phyloP scores from a whole-genome alignment of 2,797 vertebrate genomes.

The Notolepis coatsorum region DNA sequence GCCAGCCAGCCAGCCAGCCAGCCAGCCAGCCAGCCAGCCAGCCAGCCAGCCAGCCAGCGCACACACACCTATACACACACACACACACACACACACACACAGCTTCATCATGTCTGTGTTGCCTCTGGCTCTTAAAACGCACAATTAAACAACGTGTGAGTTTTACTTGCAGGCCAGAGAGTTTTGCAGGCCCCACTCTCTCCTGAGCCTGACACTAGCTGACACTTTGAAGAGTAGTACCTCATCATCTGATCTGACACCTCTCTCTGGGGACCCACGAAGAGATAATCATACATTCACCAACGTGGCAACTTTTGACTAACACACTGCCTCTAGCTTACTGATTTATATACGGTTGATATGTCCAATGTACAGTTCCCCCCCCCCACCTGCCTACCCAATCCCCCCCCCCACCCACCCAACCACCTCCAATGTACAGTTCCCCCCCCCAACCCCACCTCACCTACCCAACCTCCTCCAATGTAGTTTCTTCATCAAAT shows the following conservation, averaged over 20 bases:
- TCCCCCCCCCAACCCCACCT: too few relatives aligned
- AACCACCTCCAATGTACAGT: too few relatives aligned
- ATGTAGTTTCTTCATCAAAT: too few relatives aligned
- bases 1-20: too few relatives aligned
- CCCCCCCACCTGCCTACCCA: too few relatives aligned
- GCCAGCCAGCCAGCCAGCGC: constrained; percentile 25
- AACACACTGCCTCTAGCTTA: background rate
- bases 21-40: constrained; percentile 7
- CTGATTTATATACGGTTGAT: too few relatives aligned
- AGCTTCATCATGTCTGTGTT: constrained; percentile 67
- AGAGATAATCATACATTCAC: constrained; percentile 9
- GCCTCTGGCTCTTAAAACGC: constrained; percentile 78
- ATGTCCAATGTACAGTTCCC: too few relatives aligned
- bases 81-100: constrained; percentile 39
- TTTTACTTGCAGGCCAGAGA: constrained; percentile 65
- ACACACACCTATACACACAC: constrained; percentile 10
- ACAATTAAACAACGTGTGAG: constrained; percentile 82
- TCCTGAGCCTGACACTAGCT: constrained; percentile 66
- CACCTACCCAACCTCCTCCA: too few relatives aligned
- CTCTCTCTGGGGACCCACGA: constrained; percentile 39
- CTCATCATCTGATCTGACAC: constrained; percentile 43
- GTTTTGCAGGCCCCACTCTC: constrained; percentile 45
- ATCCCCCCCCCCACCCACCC: too few relatives aligned
- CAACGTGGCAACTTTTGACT: background rate
- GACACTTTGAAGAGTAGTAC: constrained; percentile 75